Base-by-base conservation (phyloP, 1,140 invertebrate genomes). In the Glossosoma conforme region DNA sequence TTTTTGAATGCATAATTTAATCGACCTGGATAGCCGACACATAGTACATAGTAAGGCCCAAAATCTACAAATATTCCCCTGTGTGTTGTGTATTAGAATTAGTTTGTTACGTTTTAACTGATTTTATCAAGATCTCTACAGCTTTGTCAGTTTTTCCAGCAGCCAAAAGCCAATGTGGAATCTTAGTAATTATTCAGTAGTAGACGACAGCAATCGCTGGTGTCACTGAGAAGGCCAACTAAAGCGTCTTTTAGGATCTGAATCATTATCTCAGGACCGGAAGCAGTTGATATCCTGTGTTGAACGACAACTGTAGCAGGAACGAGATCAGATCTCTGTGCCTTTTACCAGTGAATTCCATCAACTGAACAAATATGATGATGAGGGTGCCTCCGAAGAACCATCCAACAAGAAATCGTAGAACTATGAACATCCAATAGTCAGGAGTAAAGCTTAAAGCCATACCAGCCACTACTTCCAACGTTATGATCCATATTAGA, bases 381-480 rank as follows among this genome's bases (percentile, higher is more conserved):
- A 77, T 56, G 68, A 77, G 74, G 1, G 70, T 74, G 3, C 74
- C 75, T 36, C 74, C 75, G 40, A 72, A 70, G 8, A 74, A 67
- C 32, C 72, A 17, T 17, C 72, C 77, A 11, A 73, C 62, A 11
- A 79, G 57, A 40, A 78, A 78, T 56, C 78, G 71, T 2, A 78
- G 62, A n/a, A 73, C 22, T 15, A 76, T 47, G 54, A 82, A 84
- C 4, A 72, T 51, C 61, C 69, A 68, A 49, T 75, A 82, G 65
- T 69, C 77, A 0, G 76, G 73, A 1, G 68, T 67, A 42, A 76
- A 73, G 25, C 77, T 72, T n/a, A 73, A 72, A 2, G 74, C 45
- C 2, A 82, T 56, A 28, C 77, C 74, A 5, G 75, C 65, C 2
- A 70, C 46, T 1, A 77, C 65, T 55, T 83, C 80, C 5, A 81